A percentile compares a stretch with the other conserved stretches of the same genome.
These are phyloP conservation scores for Rhincodon typus DNA, from an alignment of 2,797 vertebrate species.

Conservation along the genomic window DNA sequence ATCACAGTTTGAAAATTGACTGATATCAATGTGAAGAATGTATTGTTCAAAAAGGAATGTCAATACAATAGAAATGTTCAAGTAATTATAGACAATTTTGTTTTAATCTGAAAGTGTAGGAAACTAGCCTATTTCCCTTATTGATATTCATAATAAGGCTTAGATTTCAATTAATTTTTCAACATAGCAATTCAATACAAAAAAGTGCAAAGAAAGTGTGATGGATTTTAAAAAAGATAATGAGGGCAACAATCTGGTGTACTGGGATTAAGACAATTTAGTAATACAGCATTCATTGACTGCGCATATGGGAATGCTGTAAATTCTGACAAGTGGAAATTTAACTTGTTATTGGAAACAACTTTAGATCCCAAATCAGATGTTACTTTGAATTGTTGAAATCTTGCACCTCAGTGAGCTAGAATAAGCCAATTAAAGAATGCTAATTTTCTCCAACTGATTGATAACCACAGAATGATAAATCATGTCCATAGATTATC, in stretches of 20 bases:
- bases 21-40: not conserved
- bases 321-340: not conserved
- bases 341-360: not conserved
- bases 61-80: not conserved
- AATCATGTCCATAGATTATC: not conserved
- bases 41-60: not conserved
- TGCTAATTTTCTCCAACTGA: not conserved
- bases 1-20: not conserved
- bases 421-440: too few relatives aligned
- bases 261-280: not conserved
- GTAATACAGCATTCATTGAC: not conserved
- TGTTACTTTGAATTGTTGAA: not conserved
- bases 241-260: not conserved
- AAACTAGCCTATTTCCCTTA: not conserved
- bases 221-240: not conserved
- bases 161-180: not conserved
- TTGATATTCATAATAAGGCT: not conserved
- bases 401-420: not conserved
- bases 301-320: not conserved
- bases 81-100: not conserved
- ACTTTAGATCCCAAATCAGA: not conserved
- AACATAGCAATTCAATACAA: not conserved
- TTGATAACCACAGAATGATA: not conserved
- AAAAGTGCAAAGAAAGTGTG: not conserved
- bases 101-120: not conserved